Conservation (phyloP, 2,113 vertebrate genomes). For the Pantherophis guttatus region DNA sequence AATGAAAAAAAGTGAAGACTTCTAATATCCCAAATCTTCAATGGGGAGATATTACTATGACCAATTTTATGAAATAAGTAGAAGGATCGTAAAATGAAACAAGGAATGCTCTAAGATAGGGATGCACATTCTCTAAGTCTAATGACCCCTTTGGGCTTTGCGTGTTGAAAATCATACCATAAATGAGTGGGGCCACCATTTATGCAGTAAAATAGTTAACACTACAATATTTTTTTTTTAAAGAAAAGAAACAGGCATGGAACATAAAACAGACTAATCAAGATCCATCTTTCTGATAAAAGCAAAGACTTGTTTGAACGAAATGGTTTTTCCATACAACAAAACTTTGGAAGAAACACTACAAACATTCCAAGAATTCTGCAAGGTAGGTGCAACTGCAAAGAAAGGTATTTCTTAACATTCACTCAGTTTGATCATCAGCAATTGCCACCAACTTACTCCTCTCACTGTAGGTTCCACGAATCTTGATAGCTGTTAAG, state of each 20-base stretch:
- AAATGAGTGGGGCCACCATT: neutral
- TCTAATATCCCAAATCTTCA: neutral
- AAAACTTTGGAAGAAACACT: neutral
- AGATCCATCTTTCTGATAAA: neutral
- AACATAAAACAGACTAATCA: neutral
- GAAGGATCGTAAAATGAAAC: neutral
- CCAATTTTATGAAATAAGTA: neutral
- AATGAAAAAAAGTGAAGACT: too few relatives aligned
- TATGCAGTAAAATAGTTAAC: neutral
- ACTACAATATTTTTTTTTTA: neutral
- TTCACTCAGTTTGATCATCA: neutral
- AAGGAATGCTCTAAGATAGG: neutral
- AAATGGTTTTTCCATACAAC: neutral
- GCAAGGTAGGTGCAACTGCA: neutral
- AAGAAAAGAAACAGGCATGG: neutral
- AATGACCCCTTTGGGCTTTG: neutral
- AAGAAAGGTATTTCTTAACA: neutral
- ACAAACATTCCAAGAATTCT: neutral
- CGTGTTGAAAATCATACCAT: neutral
- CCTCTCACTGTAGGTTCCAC: slow-evolving; percentile 91
- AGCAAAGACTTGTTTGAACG: neutral
- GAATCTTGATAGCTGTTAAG: slow-evolving; percentile 91
- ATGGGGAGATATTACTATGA: neutral
- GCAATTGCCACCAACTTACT: slow-evolving; percentile 70
- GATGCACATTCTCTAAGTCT: neutral